Evolutionary conservation across 2,113 vertebrate genomes (phyloP), one percentile per base, ranked within the genome.

Genomic region (Odocoileus hemionus): DNA sequence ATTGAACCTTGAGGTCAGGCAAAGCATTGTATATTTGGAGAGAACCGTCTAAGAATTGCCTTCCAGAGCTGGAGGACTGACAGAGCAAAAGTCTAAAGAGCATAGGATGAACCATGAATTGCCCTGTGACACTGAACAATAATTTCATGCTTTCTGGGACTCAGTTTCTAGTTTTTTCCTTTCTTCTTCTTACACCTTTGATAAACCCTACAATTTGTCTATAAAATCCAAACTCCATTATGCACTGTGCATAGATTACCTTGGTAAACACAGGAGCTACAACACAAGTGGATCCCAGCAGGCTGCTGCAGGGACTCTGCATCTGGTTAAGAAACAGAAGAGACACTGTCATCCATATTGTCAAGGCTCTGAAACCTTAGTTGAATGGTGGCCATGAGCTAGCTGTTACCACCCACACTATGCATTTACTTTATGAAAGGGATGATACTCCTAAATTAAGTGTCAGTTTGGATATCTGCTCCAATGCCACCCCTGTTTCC

Each of bases 221-320:
- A 55, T 94, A 89, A 95, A 93, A 47, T 74, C 28, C 30, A 84
- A 64, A 70, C 9, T 60, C 15, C 12, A 19, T 76, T 64, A 4
- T 94, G 58, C 12, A 86, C 9, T 96, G 21, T 54, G 78, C 58
- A 55, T 89, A n/a, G 25, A 7, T 95, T 99, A 99, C 98, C 98
- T 99, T 99, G 95, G 98, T 99, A 61, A 99, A 98, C 52, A 98
- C 87, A 47, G 98, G 98, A 2, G 97, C 94, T 87, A 19, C 93
- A 97, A 91, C 96, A 3, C 96, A 98, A 52, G 97, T 93, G 89
- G 97, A 93, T 84, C 96, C 97, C 0, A 90, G 91, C 95, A 98
- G 98, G 88, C 89, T 98, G n/a, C 64, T 96, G 0, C 95, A 97
- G 86, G 98, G 95, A 80, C 97, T 99, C 97, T 98, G 98, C 97